A percentile compares a stretch with the other conserved stretches of the same genome.
phyloP scores from a whole-genome alignment of 2,113 vertebrate species.

The Indri indri region DNA sequence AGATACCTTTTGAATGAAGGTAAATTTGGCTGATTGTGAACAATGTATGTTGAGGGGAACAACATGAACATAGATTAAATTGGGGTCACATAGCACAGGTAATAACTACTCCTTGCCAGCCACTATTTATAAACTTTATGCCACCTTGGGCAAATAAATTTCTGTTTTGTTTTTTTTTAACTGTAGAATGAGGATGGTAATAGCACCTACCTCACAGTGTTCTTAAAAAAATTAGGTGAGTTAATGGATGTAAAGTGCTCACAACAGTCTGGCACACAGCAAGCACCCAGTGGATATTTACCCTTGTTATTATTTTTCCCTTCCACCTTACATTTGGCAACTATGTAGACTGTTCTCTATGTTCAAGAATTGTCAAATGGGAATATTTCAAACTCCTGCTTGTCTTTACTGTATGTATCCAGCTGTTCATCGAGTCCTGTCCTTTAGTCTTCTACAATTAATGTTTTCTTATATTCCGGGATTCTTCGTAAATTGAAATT shows the following conservation, averaged over 20 bases:
- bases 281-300: too few species aligned
- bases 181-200: background rate
- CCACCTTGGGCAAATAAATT: background rate
- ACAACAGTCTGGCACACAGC: too few species aligned
- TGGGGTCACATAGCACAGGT: background rate
- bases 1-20: background rate
- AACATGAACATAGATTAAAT: background rate
- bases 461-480: background rate
- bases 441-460: background rate
- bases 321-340: background rate
- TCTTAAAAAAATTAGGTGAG: background rate
- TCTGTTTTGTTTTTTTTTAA: background rate
- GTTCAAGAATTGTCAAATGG: background rate
- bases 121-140: background rate
- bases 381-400: background rate
- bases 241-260: background rate
- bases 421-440: background rate
- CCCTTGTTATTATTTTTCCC: background rate
- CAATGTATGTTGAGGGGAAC: background rate
- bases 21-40: background rate
- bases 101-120: background rate
- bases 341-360: background rate
- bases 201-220: background rate
- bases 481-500: background rate
- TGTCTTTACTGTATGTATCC: background rate